Conservation (phyloP, 2,888 invertebrate species). For the Meganola albula region DNA sequence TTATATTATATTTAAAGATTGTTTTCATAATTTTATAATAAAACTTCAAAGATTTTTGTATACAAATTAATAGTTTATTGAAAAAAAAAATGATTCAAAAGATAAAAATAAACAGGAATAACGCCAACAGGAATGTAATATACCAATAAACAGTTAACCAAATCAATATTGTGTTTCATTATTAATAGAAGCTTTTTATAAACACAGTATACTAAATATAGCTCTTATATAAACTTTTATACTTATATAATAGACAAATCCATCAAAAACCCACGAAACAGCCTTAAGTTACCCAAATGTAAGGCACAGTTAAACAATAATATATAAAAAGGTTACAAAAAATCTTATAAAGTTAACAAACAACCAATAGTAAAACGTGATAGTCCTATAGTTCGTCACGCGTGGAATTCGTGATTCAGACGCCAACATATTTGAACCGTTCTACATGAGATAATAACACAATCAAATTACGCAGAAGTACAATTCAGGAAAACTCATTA, state of each 20-base stretch:
- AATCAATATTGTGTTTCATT: conserved; percentile 42
- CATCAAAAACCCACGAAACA: conserved; percentile 36
- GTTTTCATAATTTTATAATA: conserved; percentile 38
- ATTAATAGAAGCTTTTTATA: conserved; percentile 29
- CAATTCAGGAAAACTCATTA: too few relatives aligned
- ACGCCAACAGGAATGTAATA: conserved; percentile 65
- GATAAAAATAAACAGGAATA: conserved; percentile 34
- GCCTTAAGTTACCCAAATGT: conserved; percentile 24
- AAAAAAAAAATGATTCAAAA: conserved; percentile 41
- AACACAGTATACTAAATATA: conserved; percentile 9
- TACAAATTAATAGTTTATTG: conserved; percentile 59
- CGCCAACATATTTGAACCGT: too few relatives aligned
- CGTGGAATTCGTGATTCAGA: too few relatives aligned
- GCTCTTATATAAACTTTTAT: conserved; percentile 13
- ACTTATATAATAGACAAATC: conserved; percentile 41
- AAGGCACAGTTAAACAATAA: conserved; percentile 40
- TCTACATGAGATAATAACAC: too few relatives aligned
- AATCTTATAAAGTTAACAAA: conserved; percentile 24
- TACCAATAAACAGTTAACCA: conserved; percentile 63
- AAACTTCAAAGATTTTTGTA: conserved; percentile 43
- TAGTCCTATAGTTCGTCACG: conserved; percentile 6
- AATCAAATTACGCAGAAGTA: too few relatives aligned
- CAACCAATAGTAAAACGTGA: conserved; percentile 16
- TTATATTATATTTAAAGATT: conserved; percentile 14
- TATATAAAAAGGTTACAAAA: conserved; percentile 34